Evolutionary conservation across 2,888 invertebrate genomes (phyloP).

Genomic region (Aphidius colemani): DNA sequence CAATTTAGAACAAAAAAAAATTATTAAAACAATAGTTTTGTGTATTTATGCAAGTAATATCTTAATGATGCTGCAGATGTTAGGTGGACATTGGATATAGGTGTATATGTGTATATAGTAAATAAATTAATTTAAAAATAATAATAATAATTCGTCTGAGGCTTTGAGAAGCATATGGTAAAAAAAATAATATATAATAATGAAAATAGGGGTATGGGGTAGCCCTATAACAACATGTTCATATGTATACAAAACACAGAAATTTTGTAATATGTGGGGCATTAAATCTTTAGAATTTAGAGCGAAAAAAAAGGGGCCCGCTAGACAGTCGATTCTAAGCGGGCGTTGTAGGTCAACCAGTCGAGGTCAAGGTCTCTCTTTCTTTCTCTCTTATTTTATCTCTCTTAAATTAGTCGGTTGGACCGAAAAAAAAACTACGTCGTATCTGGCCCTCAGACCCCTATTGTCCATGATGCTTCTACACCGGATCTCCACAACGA

Average conservation of each 20-base stretch:
- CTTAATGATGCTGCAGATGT: too few relatives aligned
- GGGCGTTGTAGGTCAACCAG: conserved; percentile 53
- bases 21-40: too few relatives aligned
- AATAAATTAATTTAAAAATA: neutral
- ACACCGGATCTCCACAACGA: conserved; percentile 11
- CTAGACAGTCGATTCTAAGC: conserved; percentile 36
- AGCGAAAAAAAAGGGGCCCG: conserved; percentile 26
- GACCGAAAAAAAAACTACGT: conserved; percentile 13
- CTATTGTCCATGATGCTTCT: conserved; percentile 34
- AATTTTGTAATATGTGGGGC: conserved; percentile 10
- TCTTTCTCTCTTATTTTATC: conserved; percentile 2
- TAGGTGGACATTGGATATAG: too few relatives aligned
- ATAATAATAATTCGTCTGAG: conserved; percentile 19
- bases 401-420: neutral
- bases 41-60: too few relatives aligned
- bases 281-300: conserved; percentile 43
- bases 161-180: conserved; percentile 13
- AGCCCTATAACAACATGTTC: conserved; percentile 16
- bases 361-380: conserved; percentile 56
- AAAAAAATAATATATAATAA: neutral
- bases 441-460: conserved; percentile 26
- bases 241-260: conserved; percentile 1
- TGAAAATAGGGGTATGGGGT: conserved; percentile 8
- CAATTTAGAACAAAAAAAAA: too few relatives aligned
- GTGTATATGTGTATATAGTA: too few relatives aligned